Conservation (phyloP, 2,888 invertebrate species). For the Empis stercorea region DNA sequence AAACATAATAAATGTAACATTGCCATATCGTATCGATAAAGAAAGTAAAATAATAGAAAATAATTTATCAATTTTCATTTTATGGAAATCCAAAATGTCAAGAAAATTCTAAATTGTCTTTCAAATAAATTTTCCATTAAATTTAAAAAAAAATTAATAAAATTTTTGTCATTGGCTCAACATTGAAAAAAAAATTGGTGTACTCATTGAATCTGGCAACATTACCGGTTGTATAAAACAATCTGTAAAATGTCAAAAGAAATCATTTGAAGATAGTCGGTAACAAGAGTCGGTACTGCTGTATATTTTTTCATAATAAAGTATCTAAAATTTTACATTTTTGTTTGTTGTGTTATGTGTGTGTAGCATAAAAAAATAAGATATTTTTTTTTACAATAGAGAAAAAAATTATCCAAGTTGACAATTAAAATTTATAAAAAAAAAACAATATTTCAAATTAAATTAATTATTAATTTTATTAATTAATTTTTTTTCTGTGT, state of each 20-base stretch:
- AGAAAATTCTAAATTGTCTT: too few species aligned
- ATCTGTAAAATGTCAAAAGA: conserved; percentile 1
- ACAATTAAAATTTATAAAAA: neutral
- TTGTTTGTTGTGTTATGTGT: too few species aligned
- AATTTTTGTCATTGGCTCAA: too few species aligned
- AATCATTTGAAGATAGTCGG: conserved; percentile 3
- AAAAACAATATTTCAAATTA: neutral
- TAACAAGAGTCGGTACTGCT: neutral
- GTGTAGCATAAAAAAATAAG: neutral
- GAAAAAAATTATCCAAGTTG: neutral
- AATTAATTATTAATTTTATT: neutral
- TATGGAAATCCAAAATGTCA: neutral
- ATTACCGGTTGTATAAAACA: conserved; percentile 2
- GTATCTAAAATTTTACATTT: too few species aligned
- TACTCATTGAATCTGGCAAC: neutral
- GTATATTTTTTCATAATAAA: too few species aligned
- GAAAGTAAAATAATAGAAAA: neutral
- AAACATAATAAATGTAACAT: neutral
- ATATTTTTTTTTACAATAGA: too few species aligned
- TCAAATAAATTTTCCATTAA: too few species aligned
- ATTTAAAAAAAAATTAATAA: too few species aligned
- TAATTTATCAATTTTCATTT: neutral
- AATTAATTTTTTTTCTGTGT: too few species aligned
- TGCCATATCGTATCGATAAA: neutral
- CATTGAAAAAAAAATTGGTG: too few species aligned